These are phyloP conservation scores for Malthinus flaveolus DNA, from an alignment of 2,888 invertebrate genomes.

Conservation along the genomic window DNA sequence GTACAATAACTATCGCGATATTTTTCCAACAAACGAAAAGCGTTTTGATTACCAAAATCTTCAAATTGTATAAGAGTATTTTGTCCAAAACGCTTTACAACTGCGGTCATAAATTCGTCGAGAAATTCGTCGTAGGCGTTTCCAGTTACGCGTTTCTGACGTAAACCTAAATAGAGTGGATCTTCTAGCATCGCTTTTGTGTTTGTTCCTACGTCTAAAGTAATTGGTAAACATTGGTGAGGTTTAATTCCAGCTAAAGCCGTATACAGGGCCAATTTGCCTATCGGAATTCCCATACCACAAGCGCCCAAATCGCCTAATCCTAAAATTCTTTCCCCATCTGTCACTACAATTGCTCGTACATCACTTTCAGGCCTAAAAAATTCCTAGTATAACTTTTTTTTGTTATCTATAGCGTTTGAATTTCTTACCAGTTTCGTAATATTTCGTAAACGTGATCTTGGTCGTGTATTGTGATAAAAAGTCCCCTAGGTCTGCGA, in stretches of 20 bases:
- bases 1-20: constrained; percentile 92
- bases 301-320: constrained; percentile 96
- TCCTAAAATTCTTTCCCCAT: constrained; percentile 97
- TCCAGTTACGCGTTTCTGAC: constrained; percentile 83
- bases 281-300: constrained; percentile 99
- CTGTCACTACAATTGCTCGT: constrained; percentile 92
- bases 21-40: constrained; percentile 90
- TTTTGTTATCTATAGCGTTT: neutral
- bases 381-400: neutral
- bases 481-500: constrained; percentile 89
- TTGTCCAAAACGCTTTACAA: constrained; percentile 83
- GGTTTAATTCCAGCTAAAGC: constrained; percentile 97
- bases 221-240: constrained; percentile 91
- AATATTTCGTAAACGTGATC: constrained; percentile 93
- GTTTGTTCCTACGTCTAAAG: constrained; percentile 93
- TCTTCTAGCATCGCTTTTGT: constrained; percentile 84
- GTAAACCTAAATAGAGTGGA: constrained; percentile 91
- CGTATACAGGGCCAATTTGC: constrained; percentile 95
- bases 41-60: constrained; percentile 97
- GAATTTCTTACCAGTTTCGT: constrained; percentile 77
- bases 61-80: constrained; percentile 82
- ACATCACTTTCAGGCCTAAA: constrained; percentile 83
- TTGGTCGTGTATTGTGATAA: constrained; percentile 94
- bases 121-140: constrained; percentile 89
- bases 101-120: constrained; percentile 96